A percentile compares a stretch with the other conserved stretches of the same genome.
Evolutionary conservation across 2,797 vertebrate genomes (phyloP).

Genomic region (Cyclura pinguis): DNA sequence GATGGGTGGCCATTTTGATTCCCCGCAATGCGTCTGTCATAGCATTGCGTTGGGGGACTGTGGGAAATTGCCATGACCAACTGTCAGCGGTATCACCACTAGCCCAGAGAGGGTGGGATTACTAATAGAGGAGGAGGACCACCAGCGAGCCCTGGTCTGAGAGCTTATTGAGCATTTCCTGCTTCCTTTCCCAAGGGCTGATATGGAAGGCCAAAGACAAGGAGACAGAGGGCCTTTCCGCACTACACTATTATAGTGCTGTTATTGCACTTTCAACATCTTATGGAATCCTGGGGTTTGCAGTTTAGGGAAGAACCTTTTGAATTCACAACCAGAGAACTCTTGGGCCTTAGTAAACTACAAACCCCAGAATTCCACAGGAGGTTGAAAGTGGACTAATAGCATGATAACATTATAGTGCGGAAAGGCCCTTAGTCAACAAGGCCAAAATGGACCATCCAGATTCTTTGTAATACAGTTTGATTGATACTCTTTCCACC

Average conservation of each 20-base stretch:
- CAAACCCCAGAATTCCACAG: too few relatives aligned
- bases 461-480: background rate
- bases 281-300: too few relatives aligned
- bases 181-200: background rate
- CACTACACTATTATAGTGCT: too few relatives aligned
- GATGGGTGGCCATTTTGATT: background rate
- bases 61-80: background rate
- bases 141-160: too few relatives aligned
- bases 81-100: background rate
- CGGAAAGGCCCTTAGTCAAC: background rate
- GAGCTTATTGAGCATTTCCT: background rate
- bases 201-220: too few relatives aligned
- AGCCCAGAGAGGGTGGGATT: background rate
- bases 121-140: background rate
- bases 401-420: too few relatives aligned
- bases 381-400: too few relatives aligned
- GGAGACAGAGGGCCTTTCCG: too few relatives aligned
- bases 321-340: too few relatives aligned
- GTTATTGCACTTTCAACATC: too few relatives aligned
- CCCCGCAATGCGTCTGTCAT: background rate
- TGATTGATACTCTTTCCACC: background rate
- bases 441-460: background rate
- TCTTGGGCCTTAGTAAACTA: too few relatives aligned
- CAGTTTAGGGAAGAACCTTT: too few relatives aligned
- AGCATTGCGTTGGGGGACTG: background rate